Percentiles rank a stretch among this genome's conserved stretches.
These are phyloP conservation scores for Dasysyrphus albostriatus DNA, from an alignment of 2,888 invertebrate species.

Conservation along the genomic window DNA sequence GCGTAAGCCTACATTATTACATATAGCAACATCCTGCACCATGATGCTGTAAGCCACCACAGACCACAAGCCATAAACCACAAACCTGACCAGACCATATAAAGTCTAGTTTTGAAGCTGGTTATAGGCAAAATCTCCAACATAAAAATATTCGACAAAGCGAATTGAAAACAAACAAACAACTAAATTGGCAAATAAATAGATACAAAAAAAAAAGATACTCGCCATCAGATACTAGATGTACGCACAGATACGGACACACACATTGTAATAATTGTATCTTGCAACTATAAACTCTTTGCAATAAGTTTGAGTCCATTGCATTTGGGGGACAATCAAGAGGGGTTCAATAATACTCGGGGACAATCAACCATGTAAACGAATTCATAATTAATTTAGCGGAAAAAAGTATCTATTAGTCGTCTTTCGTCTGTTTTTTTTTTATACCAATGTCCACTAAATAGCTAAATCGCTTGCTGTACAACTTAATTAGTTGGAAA, in stretches of 20 bases:
- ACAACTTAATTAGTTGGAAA: slow-evolving; percentile 72
- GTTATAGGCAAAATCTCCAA: slow-evolving; percentile 60
- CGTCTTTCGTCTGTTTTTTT: too few species aligned
- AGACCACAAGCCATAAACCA: slow-evolving; percentile 38
- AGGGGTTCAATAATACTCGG: slow-evolving; percentile 18
- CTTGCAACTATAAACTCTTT: slow-evolving; percentile 1
- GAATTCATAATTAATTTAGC: slow-evolving; percentile 75
- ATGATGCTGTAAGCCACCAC: not conserved
- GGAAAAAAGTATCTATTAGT: slow-evolving; percentile 67
- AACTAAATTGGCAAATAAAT: slow-evolving; percentile 61
- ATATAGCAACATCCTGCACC: slow-evolving; percentile 10
- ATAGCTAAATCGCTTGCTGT: slow-evolving; percentile 68
- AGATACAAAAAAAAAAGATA: slow-evolving; percentile 7
- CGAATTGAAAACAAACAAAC: slow-evolving; percentile 57
- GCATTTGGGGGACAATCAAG: not conserved
- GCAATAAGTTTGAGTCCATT: not conserved
- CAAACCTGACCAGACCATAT: slow-evolving; percentile 65
- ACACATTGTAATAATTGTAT: slow-evolving; percentile 18
- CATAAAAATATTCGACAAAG: slow-evolving; percentile 59
- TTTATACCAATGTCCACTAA: slow-evolving; percentile 18
- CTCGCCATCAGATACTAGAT: not conserved
- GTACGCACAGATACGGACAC: not conserved
- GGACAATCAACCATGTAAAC: slow-evolving; percentile 53
- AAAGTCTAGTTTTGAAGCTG: slow-evolving; percentile 39
- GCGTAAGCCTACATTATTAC: not conserved